These are phyloP conservation scores for Nibea albiflora DNA, from an alignment of 2,113 vertebrate species.

Conservation along the genomic window DNA sequence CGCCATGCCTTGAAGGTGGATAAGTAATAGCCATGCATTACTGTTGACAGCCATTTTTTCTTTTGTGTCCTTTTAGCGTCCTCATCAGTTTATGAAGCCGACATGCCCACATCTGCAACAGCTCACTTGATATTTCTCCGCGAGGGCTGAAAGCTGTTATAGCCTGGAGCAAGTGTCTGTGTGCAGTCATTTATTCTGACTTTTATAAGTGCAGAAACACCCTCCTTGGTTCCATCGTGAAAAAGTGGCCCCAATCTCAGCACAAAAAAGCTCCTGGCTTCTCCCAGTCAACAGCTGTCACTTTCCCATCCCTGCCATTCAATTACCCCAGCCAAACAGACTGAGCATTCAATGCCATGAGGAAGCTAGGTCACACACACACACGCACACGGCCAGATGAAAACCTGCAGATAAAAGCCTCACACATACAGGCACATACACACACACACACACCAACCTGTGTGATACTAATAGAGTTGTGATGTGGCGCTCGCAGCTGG, in stretches of 20 bases:
- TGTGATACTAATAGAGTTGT: constrained; percentile 59
- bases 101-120: constrained; percentile 9
- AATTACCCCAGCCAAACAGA: constrained; percentile 28
- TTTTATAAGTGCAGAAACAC: constrained; percentile 19
- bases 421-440: constrained; percentile 18
- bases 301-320: constrained; percentile 53
- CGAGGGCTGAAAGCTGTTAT: constrained; percentile 29
- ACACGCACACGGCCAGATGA: constrained; percentile 42
- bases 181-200: constrained; percentile 36
- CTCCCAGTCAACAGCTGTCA: constrained; percentile 59
- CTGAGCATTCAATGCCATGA: constrained; percentile 25
- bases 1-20: constrained; percentile 9
- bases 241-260: constrained; percentile 21
- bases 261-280: constrained; percentile 49
- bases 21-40: constrained; percentile 22
- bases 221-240: constrained; percentile 1
- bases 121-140: constrained; percentile 19
- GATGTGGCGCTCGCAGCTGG: constrained; percentile 44
- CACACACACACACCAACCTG: constrained; percentile 43
- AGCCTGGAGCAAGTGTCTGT: constrained; percentile 32
- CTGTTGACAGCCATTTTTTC: not conserved
- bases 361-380: constrained; percentile 50
- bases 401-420: constrained; percentile 62
- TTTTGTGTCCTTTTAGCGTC: constrained; percentile 1
- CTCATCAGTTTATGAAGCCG: constrained; percentile 1